Evolutionary conservation across 2,888 invertebrate species (phyloP), one percentile per base, ranked within the genome.

Genomic region (Cheilosia soror): DNA sequence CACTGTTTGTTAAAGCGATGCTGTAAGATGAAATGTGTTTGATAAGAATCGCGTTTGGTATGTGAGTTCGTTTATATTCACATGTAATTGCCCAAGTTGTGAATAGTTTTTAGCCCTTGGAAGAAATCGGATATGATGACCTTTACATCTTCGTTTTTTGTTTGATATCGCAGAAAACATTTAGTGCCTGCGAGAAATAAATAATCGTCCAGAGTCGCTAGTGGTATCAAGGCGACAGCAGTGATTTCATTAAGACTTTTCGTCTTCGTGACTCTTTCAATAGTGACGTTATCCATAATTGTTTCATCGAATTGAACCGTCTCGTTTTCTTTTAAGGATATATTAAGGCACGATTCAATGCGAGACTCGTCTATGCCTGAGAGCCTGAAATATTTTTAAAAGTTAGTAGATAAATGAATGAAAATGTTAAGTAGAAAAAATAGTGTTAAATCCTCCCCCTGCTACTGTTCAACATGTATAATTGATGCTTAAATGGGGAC

Each of bases 21-120:
- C 92, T 92, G 29, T 27, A 77, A 0, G n/a, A 29, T 53, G 42
- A 55, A 40, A 57, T 42, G 0, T n/a, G 20, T 44, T 47, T 27
- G 2, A 20, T 27, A n/a, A 44, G 25, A 20, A 13, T 5, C 37
- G 2, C 20, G 13, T 27, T 9, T 4, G 37, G 13, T 11, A 5
- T 66, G n/a, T 42, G 27, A n/a, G 5, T 29, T 27, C 20, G 51
- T 4, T 37, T 20, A 31, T 79, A 88, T 89, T 80, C 88, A 92
- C 92, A 91, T 89, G 55, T 88, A 90, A 58, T 90, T 88, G 5
- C 91, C 91, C 47, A 92, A 71, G 85, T 91, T 90, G 27, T 88
- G 89, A 29, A 92, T 89, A 11, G 88, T 88, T 83, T 91, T 92
- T 3, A 92, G 78, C 7, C 90, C 89, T 47, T 88, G 87, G 68